A percentile compares a stretch with the other conserved stretches of the same genome.
Evolutionary conservation across 1,140 invertebrate genomes (phyloP).

Genomic region (Homalodisca vitripennis): DNA sequence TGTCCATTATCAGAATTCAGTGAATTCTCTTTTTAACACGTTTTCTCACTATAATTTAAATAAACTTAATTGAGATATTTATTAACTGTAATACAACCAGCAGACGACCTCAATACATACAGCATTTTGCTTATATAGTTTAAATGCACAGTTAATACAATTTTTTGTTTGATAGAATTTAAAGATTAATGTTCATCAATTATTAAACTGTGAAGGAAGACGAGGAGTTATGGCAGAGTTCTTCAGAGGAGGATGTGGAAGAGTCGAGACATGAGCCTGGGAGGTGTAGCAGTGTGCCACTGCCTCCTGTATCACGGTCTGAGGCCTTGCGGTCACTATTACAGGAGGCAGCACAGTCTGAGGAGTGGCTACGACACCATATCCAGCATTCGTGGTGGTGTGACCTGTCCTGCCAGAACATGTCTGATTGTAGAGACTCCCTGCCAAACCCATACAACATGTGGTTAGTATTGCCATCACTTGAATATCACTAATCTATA

Average conservation of each 20-base stretch:
- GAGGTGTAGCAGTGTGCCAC: background rate
- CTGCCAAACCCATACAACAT: background rate
- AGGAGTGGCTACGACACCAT: background rate
- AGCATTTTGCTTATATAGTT: no score
- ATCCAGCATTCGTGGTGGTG: slow-evolving; percentile 4
- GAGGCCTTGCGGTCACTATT: background rate
- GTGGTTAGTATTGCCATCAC: background rate
- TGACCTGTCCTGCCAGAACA: background rate
- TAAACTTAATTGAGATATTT: no score
- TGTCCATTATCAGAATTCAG: no score
- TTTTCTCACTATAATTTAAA: no score
- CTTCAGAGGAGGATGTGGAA: background rate
- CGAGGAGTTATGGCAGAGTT: slow-evolving; percentile 4
- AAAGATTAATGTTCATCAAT: no score
- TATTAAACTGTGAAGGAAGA: no score
- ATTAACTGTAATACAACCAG: no score
- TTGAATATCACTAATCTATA: background rate
- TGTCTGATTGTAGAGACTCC: background rate
- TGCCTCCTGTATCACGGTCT: background rate
- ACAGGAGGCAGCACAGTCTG: background rate
- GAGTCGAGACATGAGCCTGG: background rate
- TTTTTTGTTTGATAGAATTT: no score
- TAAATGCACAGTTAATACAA: no score
- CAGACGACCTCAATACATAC: no score
- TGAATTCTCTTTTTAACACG: no score